A percentile compares a stretch with the other conserved stretches of the same genome.
Evolutionary conservation across 2,797 vertebrate species (phyloP).

Genomic region (Tarsius wallacei): DNA sequence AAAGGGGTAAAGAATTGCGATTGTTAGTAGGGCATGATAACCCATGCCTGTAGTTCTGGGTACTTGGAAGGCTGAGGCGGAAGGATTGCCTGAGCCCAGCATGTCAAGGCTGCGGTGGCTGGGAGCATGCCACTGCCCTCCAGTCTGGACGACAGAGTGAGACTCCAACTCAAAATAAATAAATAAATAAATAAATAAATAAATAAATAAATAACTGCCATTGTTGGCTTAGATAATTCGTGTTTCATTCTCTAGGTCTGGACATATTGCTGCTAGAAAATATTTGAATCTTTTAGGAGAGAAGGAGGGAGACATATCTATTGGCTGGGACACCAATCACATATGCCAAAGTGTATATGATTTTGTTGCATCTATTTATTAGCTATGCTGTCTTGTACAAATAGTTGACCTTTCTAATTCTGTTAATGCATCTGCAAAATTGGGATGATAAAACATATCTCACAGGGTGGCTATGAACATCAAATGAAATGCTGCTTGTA

Average conservation of each 20-base stretch:
- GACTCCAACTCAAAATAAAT: too few species aligned
- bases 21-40: neutral
- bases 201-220: neutral
- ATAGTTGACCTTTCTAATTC: conserved; percentile 23
- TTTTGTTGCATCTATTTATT: conserved; percentile 47
- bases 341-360: neutral
- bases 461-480: neutral
- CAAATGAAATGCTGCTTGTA: conserved; percentile 24
- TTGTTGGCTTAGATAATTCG: conserved; percentile 12
- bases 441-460: conserved; percentile 40
- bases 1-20: neutral
- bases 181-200: too few species aligned
- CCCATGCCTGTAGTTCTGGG: too few species aligned
- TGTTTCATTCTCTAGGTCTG: neutral
- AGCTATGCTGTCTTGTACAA: conserved; percentile 26
- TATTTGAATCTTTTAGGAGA: neutral
- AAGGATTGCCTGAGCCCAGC: too few species aligned
- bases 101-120: too few species aligned
- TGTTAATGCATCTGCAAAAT: conserved; percentile 41
- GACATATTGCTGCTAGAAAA: neutral
- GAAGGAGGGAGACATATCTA: conserved; percentile 23
- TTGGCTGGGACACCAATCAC: neutral
- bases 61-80: too few species aligned
- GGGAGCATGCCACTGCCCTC: too few species aligned
- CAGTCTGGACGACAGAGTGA: too few species aligned